A percentile compares a stretch with the other conserved stretches of the same genome.
Evolutionary conservation across 2,888 invertebrate genomes (phyloP).

Genomic region (Leucophora obtusa): DNA sequence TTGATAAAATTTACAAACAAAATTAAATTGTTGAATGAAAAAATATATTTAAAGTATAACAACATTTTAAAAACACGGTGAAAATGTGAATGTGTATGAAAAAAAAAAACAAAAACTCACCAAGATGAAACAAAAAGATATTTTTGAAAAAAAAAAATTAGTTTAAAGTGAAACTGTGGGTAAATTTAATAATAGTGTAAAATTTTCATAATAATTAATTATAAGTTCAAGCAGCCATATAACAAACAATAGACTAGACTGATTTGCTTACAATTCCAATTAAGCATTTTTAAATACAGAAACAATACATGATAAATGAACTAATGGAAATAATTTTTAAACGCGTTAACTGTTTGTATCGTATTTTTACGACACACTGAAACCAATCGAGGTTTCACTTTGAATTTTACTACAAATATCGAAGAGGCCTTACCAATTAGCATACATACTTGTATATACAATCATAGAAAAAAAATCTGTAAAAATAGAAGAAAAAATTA

Average conservation of each 20-base stretch:
- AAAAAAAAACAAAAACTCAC: not conserved
- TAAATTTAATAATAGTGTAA: constrained; percentile 64
- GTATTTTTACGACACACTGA: too few relatives aligned
- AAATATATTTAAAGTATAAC: constrained; percentile 43
- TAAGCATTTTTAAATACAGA: not conserved
- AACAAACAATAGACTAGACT: not conserved
- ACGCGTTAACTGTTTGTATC: too few relatives aligned
- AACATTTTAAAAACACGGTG: constrained; percentile 33
- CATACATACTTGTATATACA: too few relatives aligned
- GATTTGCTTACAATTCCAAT: not conserved
- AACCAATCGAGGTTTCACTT: too few relatives aligned
- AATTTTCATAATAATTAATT: constrained; percentile 49
- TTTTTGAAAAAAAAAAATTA: constrained; percentile 1
- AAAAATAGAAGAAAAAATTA: too few relatives aligned
- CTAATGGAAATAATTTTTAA: too few relatives aligned
- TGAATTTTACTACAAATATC: too few relatives aligned
- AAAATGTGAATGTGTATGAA: constrained; percentile 40
- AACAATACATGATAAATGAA: not conserved
- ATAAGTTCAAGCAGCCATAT: constrained; percentile 32
- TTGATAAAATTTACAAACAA: constrained; percentile 59
- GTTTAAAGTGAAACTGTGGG: constrained; percentile 68
- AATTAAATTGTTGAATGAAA: constrained; percentile 23
- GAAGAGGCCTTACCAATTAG: too few relatives aligned
- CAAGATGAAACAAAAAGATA: not conserved
- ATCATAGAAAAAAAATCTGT: too few relatives aligned